Conservation (phyloP, 35 echinoderm and acorn worm species). For the Ptychodera flava region DNA sequence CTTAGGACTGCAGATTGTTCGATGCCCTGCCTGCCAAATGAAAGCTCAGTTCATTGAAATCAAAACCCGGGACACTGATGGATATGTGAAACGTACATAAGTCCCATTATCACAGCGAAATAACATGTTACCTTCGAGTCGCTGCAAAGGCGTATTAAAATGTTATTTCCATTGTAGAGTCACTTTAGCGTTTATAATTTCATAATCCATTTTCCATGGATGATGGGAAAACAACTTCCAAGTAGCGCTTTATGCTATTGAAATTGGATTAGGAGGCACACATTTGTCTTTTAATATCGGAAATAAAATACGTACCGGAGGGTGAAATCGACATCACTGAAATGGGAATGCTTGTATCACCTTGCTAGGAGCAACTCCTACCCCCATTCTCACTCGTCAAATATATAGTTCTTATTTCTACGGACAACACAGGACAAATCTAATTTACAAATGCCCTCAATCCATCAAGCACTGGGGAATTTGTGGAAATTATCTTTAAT, state of each 20-base stretch:
- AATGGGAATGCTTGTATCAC: not conserved
- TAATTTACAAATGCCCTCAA: conserved; percentile 1
- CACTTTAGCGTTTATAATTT: not conserved
- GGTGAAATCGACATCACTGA: not conserved
- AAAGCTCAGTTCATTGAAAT: not conserved
- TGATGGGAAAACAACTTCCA: not conserved
- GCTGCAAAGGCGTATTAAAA: not conserved
- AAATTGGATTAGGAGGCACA: not conserved
- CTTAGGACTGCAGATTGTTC: not conserved
- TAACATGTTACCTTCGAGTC: not conserved
- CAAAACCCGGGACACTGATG: not conserved
- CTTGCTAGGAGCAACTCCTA: not conserved
- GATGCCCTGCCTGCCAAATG: not conserved
- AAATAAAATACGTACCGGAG: not conserved
- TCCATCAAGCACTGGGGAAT: not conserved
- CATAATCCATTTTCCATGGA: not conserved
- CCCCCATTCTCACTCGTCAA: not conserved
- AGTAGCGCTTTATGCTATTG: not conserved
- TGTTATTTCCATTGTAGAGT: not conserved
- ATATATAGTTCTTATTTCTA: not conserved
- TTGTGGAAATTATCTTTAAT: conserved; percentile 2
- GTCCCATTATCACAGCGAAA: not conserved
- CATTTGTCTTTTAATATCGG: not conserved
- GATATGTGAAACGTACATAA: not conserved
- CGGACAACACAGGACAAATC: not conserved